Evolutionary conservation across 2,797 vertebrate genomes (phyloP).

Genomic region (Cossypha polioptera): DNA sequence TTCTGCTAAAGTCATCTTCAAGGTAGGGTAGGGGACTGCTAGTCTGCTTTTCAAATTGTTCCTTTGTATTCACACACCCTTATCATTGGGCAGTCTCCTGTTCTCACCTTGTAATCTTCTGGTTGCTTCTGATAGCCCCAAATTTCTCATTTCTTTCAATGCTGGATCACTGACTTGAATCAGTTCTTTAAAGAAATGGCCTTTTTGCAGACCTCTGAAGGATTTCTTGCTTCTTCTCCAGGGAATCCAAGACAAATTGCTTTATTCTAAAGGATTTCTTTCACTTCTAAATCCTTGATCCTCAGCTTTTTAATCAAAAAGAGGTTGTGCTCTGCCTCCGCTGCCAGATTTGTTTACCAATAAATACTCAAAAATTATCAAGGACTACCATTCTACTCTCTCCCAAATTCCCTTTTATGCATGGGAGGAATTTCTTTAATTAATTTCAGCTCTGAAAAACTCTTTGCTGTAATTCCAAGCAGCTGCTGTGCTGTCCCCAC

Average conservation of each 20-base stretch:
- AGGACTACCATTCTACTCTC: background rate
- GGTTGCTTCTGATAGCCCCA: background rate
- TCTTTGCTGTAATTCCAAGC: background rate
- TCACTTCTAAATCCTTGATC: background rate
- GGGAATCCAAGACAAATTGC: conserved; percentile 1
- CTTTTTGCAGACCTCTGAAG: background rate
- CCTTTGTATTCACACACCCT: background rate
- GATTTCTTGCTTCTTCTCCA: background rate
- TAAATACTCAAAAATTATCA: background rate
- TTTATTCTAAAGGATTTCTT: conserved; percentile 4
- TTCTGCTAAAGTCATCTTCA: background rate
- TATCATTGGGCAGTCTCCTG: background rate
- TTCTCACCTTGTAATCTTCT: background rate
- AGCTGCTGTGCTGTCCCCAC: background rate
- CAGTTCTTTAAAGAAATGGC: background rate
- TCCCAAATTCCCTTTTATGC: background rate
- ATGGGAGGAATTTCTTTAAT: conserved; percentile 38
- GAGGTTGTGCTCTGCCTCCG: background rate
- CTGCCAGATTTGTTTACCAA: conserved; percentile 11
- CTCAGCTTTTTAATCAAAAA: background rate
- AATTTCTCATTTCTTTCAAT: background rate
- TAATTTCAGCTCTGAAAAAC: conserved; percentile 21
- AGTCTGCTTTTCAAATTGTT: background rate
- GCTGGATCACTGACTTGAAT: background rate
- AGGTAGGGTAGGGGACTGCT: background rate